Evolutionary conservation across 2,113 vertebrate genomes (phyloP).

Genomic region (Microtus richardsoni): DNA sequence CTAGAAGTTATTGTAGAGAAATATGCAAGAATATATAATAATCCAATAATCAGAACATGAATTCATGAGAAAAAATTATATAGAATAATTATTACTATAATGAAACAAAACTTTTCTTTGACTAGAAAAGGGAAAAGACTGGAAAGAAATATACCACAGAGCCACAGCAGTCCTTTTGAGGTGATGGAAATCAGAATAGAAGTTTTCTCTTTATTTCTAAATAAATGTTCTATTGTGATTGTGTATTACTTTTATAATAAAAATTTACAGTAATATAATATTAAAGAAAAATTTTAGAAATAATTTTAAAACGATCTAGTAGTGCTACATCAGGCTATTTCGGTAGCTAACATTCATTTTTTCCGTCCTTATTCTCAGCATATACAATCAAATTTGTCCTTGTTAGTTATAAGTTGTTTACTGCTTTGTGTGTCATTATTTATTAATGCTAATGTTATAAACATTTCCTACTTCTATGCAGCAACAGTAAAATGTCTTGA

Average conservation of each 20-base stretch:
- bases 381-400: neutral
- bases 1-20: constrained; percentile 23
- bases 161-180: constrained; percentile 53
- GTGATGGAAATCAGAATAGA: constrained; percentile 41
- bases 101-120: constrained; percentile 64
- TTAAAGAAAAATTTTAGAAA: constrained; percentile 25
- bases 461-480: constrained; percentile 42
- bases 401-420: constrained; percentile 52
- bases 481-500: constrained; percentile 51
- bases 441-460: constrained; percentile 57
- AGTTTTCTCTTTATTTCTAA: constrained; percentile 42
- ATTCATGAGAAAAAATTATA: constrained; percentile 47
- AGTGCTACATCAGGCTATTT: neutral
- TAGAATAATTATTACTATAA: constrained; percentile 45
- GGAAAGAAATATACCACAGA: constrained; percentile 78
- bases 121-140: constrained; percentile 71
- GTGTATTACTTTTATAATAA: constrained; percentile 82
- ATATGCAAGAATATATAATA: constrained; percentile 24
- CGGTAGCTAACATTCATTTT: constrained; percentile 32
- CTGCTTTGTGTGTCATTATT: constrained; percentile 44
- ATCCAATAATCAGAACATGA: constrained; percentile 26
- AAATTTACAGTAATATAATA: constrained; percentile 39
- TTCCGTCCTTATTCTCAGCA: neutral
- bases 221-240: constrained; percentile 61
- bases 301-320: constrained; percentile 16